These are phyloP conservation scores for Odontamblyopus lacepedii DNA, from an alignment of 2,797 vertebrate species.

Conservation along the genomic window DNA sequence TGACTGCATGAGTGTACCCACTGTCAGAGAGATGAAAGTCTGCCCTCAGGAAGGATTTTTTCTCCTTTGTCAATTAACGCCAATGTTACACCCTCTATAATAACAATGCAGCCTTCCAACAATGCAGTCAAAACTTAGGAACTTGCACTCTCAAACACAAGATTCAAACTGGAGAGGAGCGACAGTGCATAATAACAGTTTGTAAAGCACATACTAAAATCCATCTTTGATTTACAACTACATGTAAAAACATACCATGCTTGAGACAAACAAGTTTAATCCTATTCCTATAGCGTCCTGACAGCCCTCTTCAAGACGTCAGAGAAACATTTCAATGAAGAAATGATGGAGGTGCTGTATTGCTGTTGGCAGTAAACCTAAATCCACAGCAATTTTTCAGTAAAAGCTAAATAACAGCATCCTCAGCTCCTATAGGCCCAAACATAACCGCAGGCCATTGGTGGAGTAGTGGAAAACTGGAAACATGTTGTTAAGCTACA, in stretches of 20 bases:
- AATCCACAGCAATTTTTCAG: slow-evolving; percentile 53
- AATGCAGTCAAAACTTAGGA: slow-evolving; percentile 35
- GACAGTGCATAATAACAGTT: slow-evolving; percentile 12
- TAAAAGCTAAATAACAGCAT: slow-evolving; percentile 31
- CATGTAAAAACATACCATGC: slow-evolving; percentile 31
- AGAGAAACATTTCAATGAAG: slow-evolving; percentile 11
- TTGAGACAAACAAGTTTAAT: slow-evolving; percentile 36
- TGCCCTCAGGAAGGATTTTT: slow-evolving; percentile 67
- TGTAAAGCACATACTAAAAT: slow-evolving; percentile 32
- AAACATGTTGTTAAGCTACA: slow-evolving; percentile 18
- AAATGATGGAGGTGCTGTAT: slow-evolving; percentile 22
- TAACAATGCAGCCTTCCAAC: slow-evolving; percentile 68
- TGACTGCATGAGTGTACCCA: slow-evolving; percentile 71
- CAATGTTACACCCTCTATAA: slow-evolving; percentile 78
- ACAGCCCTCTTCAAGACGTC: slow-evolving; percentile 27
- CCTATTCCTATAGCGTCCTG: slow-evolving; percentile 19
- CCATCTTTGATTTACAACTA: slow-evolving; percentile 40
- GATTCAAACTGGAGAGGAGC: slow-evolving; percentile 3
- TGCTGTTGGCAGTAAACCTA: slow-evolving; percentile 41
- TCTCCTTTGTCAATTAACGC: slow-evolving; percentile 74
- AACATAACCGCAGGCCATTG: slow-evolving; percentile 28
- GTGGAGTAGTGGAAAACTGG: slow-evolving; percentile 43
- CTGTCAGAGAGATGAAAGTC: slow-evolving; percentile 79
- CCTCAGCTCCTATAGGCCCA: slow-evolving; percentile 18
- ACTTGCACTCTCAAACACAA: slow-evolving; percentile 38